Evolutionary conservation across 2,113 vertebrate species (phyloP), one percentile per base, ranked within the genome.

Genomic region (Muntiacus muntjak): DNA sequence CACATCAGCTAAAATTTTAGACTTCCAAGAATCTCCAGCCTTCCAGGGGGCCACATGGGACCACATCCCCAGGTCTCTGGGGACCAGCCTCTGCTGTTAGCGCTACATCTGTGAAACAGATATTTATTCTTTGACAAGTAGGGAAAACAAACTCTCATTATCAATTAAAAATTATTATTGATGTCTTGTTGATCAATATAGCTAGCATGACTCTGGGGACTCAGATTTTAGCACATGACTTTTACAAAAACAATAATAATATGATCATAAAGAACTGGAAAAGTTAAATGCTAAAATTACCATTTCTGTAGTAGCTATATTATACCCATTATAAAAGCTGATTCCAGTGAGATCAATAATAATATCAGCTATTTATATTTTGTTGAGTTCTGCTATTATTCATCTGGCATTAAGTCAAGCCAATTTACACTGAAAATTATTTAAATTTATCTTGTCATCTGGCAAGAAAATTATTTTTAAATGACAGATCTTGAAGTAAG

Each of bases 261-360:
- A 92, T 0, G 28, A 96, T 91, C 93, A 95, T 97, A 95, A 85
- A 94, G 43, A 95, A 95, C 36, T 91, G 81, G 96, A 92, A 93
- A 93, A 36, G 43, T 8, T 98, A 92, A 97, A 94, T 92, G 57
- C 86, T 95, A 58, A 97, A 98, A 95, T 84, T 81, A 87, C 21
- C 86, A 28, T 96, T 98, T 97, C 85, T 96, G 97, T 95, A 94
- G 33, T 94, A 88, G 92, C 25, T 54, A 83, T 26, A 54, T 89
- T 89, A 95, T 25, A 97, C 4, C 58, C 74, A 98, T 92, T 96
- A 58, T 97, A 97, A 78, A 83, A 96, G 55, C 3, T 57, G 78
- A 98, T 96, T 97, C 91, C 81, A 60, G 85, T 95, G 91, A 97
- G 94, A 97, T 94, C 43, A 98, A 95, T 88, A 97, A 97, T 97